Percentiles rank a stretch among this genome's conserved stretches.
Evolutionary conservation across 2,113 vertebrate genomes (phyloP).

Genomic region (Ageneiosus marmoratus): DNA sequence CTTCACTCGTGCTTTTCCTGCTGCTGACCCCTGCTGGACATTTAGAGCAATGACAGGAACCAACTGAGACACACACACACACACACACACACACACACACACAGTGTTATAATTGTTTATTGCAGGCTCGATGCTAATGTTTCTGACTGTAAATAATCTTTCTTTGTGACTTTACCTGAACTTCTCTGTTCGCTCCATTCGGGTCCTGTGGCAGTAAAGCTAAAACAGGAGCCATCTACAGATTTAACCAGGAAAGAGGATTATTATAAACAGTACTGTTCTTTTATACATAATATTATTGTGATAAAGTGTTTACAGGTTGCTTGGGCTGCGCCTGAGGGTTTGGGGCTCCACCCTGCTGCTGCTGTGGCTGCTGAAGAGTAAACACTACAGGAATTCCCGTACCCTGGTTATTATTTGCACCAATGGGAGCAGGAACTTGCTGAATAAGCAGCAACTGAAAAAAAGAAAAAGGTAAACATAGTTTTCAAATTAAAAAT

Average conservation of each 20-base stretch:
- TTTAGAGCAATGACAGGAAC: slow-evolving; percentile 7
- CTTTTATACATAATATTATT: not conserved
- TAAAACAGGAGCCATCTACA: slow-evolving; percentile 26
- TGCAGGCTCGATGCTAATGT: not conserved
- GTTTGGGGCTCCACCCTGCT: not conserved
- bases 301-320: not conserved
- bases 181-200: not conserved
- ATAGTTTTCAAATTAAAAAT: too few species aligned
- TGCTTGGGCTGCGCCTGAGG: slow-evolving; percentile 1
- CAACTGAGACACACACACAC: not conserved
- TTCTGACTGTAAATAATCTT: not conserved
- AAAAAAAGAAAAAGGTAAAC: not conserved
- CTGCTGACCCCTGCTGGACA: slow-evolving; percentile 7
- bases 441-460: slow-evolving; percentile 25
- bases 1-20: slow-evolving; percentile 31
- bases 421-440: slow-evolving; percentile 10
- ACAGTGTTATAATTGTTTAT: not conserved
- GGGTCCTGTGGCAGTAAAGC: not conserved
- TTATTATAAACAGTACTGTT: not conserved
- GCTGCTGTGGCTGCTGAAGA: not conserved
- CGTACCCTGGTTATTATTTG: not conserved
- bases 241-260: not conserved
- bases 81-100: not conserved
- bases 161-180: slow-evolving; percentile 4
- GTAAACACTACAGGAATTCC: not conserved